Evolutionary conservation across 2,113 vertebrate genomes (phyloP).

Genomic region (Planiliza haematocheilus): DNA sequence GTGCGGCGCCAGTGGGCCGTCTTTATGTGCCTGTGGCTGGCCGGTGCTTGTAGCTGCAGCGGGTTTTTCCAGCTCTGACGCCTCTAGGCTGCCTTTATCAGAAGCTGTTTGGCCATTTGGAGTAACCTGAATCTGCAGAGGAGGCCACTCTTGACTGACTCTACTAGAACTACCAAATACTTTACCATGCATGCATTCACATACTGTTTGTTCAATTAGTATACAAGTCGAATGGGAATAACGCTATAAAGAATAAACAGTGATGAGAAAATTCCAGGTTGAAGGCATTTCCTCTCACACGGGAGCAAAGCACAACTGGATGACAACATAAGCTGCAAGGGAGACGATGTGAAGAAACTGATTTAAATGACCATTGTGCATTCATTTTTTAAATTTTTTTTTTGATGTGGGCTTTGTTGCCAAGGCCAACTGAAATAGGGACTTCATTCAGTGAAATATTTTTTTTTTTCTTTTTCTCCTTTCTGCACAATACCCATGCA

Average conservation of each 20-base stretch:
- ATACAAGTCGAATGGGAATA: no score
- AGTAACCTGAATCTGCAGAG: conserved; percentile 10
- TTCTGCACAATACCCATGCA: no score
- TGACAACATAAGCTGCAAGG: not conserved
- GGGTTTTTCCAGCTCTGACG: not conserved
- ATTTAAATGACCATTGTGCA: not conserved
- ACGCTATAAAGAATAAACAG: no score
- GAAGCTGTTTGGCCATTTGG: conserved; percentile 1
- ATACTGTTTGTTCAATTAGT: no score
- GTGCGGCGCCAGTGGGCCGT: not conserved
- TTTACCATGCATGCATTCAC: no score
- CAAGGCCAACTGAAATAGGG: no score
- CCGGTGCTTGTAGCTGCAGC: not conserved
- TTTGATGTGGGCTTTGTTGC: no score
- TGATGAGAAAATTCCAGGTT: not conserved
- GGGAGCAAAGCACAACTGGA: not conserved
- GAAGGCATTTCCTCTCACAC: not conserved
- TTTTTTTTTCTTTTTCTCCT: no score
- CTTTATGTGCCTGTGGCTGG: not conserved
- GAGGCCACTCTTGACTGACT: not conserved
- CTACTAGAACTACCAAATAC: no score
- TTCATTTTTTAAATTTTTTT: not conserved
- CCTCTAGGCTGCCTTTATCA: not conserved
- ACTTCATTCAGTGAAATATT: no score
- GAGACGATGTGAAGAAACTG: not conserved